These are phyloP conservation scores for Siniperca chuatsi DNA, from an alignment of 2,113 vertebrate genomes.

Conservation along the genomic window DNA sequence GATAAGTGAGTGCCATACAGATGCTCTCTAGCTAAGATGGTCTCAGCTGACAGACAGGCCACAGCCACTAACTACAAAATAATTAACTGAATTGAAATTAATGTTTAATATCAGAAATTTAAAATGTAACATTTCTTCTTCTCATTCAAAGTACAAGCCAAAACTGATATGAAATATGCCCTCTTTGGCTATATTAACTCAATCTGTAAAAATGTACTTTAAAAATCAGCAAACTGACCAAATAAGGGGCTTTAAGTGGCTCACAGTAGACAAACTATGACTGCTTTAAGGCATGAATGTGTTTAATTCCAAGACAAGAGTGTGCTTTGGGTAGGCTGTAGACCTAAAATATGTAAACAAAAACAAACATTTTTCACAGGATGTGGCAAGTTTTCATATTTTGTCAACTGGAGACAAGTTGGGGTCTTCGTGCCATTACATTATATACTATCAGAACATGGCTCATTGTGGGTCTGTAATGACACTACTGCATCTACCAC, in stretches of 20 bases:
- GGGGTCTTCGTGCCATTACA: background rate
- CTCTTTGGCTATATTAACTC: background rate
- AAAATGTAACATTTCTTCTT: background rate
- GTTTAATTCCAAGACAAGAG: background rate
- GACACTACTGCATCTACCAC: background rate
- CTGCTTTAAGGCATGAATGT: background rate
- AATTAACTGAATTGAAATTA: background rate
- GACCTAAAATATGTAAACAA: background rate
- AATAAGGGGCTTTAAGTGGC: background rate
- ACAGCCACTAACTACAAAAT: background rate
- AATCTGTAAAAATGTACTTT: background rate
- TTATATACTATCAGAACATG: background rate
- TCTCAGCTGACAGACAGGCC: constrained; percentile 12
- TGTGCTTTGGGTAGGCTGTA: background rate
- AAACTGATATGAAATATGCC: background rate
- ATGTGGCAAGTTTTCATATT: background rate
- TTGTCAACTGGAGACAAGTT: background rate
- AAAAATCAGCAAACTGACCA: background rate
- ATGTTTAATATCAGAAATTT: background rate
- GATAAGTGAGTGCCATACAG: constrained; percentile 12
- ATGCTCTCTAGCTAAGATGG: background rate
- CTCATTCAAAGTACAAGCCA: background rate
- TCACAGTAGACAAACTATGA: background rate
- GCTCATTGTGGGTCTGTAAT: background rate
- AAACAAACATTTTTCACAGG: background rate